phyloP scores from a whole-genome alignment of 2,888 invertebrate species.

The Microplitis deprimator region DNA sequence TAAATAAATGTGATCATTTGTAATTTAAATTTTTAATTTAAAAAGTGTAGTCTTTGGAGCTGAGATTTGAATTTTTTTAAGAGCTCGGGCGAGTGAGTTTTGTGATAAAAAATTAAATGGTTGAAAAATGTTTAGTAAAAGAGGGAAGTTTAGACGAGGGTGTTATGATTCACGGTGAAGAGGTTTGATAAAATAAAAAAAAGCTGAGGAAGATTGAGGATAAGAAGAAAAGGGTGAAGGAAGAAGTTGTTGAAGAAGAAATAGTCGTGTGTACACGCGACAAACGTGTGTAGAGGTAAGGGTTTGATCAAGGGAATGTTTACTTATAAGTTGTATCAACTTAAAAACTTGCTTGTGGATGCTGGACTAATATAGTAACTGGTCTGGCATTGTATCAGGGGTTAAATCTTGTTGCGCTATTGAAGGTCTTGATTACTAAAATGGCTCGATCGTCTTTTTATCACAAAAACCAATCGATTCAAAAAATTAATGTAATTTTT shows the following conservation, averaged over 20 bases:
- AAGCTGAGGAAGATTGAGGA: slow-evolving; percentile 7
- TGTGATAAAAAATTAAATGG: too few relatives aligned
- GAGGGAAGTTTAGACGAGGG: slow-evolving; percentile 11
- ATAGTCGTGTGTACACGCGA: slow-evolving; percentile 39
- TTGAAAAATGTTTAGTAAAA: neutral
- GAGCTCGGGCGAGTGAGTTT: too few relatives aligned
- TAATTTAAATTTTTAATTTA: too few relatives aligned
- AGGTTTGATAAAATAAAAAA: slow-evolving; percentile 6
- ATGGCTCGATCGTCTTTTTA: neutral
- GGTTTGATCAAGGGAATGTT: slow-evolving; percentile 6
- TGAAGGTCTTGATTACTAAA: slow-evolving; percentile 23
- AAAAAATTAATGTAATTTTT: slow-evolving; percentile 40
- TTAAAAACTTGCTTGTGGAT: slow-evolving; percentile 33
- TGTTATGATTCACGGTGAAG: slow-evolving; percentile 7
- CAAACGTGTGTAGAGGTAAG: slow-evolving; percentile 41
- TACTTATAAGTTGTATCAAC: neutral
- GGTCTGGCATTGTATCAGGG: slow-evolving; percentile 32
- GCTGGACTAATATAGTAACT: slow-evolving; percentile 43
- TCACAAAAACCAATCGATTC: slow-evolving; percentile 19
- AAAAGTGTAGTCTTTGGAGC: neutral
- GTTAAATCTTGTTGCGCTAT: slow-evolving; percentile 22
- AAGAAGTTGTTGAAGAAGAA: slow-evolving; percentile 27
- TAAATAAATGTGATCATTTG: too few relatives aligned
- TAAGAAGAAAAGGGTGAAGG: neutral
- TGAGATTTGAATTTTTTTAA: neutral